Base-by-base conservation (phyloP, 2,797 vertebrate genomes). In the Simalia tracyae region DNA sequence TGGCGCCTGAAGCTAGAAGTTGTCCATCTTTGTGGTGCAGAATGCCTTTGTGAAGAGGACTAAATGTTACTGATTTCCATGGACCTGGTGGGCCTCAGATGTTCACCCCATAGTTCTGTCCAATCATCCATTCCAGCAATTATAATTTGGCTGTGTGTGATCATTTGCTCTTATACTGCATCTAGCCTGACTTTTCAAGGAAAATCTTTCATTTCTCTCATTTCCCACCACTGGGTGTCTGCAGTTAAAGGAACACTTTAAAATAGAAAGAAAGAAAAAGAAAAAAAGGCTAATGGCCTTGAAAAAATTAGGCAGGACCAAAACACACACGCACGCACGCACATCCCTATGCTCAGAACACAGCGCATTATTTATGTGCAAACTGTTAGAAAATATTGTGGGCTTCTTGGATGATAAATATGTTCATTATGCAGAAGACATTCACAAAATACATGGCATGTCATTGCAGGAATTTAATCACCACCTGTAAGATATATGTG, bases 361-460 rank as follows among this genome's bases (percentile, higher is more conserved):
- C 0, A 2, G 8, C 98, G 95, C 97, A 98, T 98, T 97, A 98
- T 98, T 98, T 97, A 98, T 97, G 95, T 46, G 84, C 90, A 1
- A 88, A 94, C 92, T 50, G 91, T 95, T 96, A 90, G 63, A 96
- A 96, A 91, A 95, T 91, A 91, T 60, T 76, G 87, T n/a, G 90
- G 95, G 94, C 97, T 97, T 97, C 97, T 97, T 94, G 97, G 97
- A 96, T 96, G 94, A 97, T 95, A 96, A 96, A 96, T 94, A 86
- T 42, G 92, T 95, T 95, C 93, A 93, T 96, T 93, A 95, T 54
- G 24, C 56, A 19, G 46, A 94, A 96, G 92, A 87, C 24, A 92
- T 81, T 42, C 85, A 84, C 85, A 64, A 54, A 93, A 81, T 1
- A 86, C 84, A 92, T 54, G 85, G 59, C 12, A 64, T 92, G 93